These are phyloP conservation scores for Circaetus cinerascens DNA, from an alignment of 2,113 vertebrate species.

Conservation along the genomic window DNA sequence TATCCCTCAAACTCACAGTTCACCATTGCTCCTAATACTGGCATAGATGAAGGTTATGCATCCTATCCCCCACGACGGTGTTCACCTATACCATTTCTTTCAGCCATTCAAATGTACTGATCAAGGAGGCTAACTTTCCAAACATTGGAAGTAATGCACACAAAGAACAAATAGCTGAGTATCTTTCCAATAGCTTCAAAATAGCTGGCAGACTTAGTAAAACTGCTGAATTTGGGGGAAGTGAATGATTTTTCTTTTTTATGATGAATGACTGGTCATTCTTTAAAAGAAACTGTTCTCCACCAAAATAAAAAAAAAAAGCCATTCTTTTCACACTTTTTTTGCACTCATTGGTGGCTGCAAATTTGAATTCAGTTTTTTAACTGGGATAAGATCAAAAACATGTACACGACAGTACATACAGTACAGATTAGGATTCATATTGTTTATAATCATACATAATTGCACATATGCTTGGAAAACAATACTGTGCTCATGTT, in stretches of 20 bases:
- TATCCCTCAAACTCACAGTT: neutral
- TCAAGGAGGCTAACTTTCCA: neutral
- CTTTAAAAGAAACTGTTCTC: neutral
- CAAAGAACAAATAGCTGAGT: neutral
- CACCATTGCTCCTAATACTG: conserved; percentile 40
- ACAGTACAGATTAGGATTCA: neutral
- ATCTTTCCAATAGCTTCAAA: neutral
- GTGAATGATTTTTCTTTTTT: neutral
- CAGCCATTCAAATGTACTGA: neutral
- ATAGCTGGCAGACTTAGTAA: neutral
- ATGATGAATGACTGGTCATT: neutral
- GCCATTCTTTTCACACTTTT: neutral
- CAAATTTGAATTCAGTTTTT: neutral
- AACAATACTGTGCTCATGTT: neutral
- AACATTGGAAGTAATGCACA: conserved; percentile 20
- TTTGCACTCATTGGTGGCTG: neutral
- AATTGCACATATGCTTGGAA: conserved; percentile 39
- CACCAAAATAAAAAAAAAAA: neutral
- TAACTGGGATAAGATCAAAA: neutral
- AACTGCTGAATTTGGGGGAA: neutral
- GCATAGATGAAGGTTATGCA: neutral
- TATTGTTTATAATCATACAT: neutral
- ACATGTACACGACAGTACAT: neutral
- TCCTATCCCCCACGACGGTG: neutral
- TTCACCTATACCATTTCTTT: neutral